Conservation (phyloP, 2,888 invertebrate genomes). For the Dromius quadrimaculatus region DNA sequence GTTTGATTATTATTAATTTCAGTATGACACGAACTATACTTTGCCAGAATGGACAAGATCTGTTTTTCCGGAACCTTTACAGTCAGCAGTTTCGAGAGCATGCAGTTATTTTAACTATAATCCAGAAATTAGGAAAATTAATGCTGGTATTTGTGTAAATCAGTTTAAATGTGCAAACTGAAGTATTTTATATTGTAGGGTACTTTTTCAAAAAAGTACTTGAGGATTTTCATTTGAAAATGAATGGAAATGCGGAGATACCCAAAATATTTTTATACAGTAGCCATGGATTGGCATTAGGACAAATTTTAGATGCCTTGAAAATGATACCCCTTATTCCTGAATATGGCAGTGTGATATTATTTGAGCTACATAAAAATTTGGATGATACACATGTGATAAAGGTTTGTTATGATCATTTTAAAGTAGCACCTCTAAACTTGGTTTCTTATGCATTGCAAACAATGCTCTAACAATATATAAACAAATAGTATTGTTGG, state of each 20-base stretch:
- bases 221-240: constrained; percentile 48
- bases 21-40: constrained; percentile 29
- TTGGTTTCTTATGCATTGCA: no score
- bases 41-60: constrained; percentile 38
- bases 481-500: no score
- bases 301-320: constrained; percentile 57
- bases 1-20: neutral
- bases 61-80: constrained; percentile 44
- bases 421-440: no score
- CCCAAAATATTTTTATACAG: constrained; percentile 61
- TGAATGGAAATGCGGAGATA: constrained; percentile 34
- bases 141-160: constrained; percentile 29
- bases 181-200: constrained; percentile 33
- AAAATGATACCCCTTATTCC: constrained; percentile 19
- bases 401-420: constrained; percentile 6
- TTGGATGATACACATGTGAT: constrained; percentile 3
- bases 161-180: constrained; percentile 4
- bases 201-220: constrained; percentile 52
- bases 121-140: constrained; percentile 42
- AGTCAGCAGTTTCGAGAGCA: constrained; percentile 28
- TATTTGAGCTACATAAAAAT: constrained; percentile 50
- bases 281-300: constrained; percentile 62
- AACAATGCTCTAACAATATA: neutral
- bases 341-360: constrained; percentile 42
- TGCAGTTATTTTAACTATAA: constrained; percentile 38